Base-by-base conservation (phyloP, 2,797 vertebrate genomes). In the Ctenopoma kingsleyae region DNA sequence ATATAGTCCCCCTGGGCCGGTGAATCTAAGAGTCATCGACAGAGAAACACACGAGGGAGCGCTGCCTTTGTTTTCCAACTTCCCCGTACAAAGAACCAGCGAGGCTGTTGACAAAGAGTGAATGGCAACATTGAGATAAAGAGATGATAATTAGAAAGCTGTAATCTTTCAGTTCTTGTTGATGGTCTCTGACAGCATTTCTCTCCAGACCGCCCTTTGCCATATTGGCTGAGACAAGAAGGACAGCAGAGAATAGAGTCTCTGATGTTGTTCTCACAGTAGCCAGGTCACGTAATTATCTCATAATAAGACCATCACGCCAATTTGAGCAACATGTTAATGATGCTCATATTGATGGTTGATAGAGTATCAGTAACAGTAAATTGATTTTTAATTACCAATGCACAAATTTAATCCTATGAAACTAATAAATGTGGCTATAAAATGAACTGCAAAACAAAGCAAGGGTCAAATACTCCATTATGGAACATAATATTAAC, bases 81-180 rank as follows among this genome's bases (percentile, higher is more conserved):
- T 65, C 17, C 19, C 32, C 20, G 23, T 36, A 44, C 25, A 40
- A 68, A 69, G 64, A 53, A 76, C 41, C 50, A 55, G 48, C 8
- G 1, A 54, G 44, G 40, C 32, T 30, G 67, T 51, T 27, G 56
- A 60, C 65, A 65, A 65, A 59, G 55, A 53, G 15, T 38, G 50
- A 74, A 41, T 19, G 54, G 35, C 27, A 68, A 48, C 55, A 56
- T 0, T 43, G 19, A 71, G 52, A 78, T 74, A 50, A 87, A 78
- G 61, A 71, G 43, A 60, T 6, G n/a, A 71, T 74, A 58, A 77
- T 85, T 65, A 80, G 8, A 67, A 67, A 32, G 54, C 56, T 61
- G 23, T 76, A 66, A 59, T 74, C 32, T 36, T 57, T 48, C 38
- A 27, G 46, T 44, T 69, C 36, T 32, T 32, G 15, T 44, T 80